Evolutionary conservation across 2,888 invertebrate species (phyloP), one percentile per base, ranked within the genome.

Genomic region (Schizotus pectinicornis): DNA sequence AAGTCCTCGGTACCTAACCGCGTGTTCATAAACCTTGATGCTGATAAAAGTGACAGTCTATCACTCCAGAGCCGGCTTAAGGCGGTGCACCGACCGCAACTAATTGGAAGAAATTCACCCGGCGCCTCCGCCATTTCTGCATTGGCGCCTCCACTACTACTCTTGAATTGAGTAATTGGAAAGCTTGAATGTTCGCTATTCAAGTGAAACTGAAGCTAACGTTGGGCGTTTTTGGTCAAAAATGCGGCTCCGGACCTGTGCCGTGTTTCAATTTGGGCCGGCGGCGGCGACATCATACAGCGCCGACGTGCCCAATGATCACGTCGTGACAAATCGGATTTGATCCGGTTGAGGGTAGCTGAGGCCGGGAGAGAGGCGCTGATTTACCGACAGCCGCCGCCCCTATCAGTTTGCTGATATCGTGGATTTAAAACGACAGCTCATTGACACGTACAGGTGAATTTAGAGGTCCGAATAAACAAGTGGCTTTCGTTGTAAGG

Each of bases 241-340:
- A 22, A 22, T 22, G 5, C n/a, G 22, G 22, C 14, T 51, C 43
- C 43, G 51, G 33, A 37, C 53, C 37, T 53, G 45, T 37, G 7
- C 38, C 31, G 32, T 30, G 50, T 56, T 56, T 56, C 56, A 56
- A 56, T 56, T 56, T 56, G 22, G 22, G 14, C 41, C 42, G 39
- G 43, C 36, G 47, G 39, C 39, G 37, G 38, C 33, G 47, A 41
- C 39, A 36, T 37, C 7, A 43, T 11, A 14, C 22, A 22, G 22
- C 22, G 43, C 12, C 33, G 43, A 43, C 31, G 11, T 33, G 49
- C 48, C 49, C 59, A 13, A 37, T 54, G 54, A 54, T 50, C 36
- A 51, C 51, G 59, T 55, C 43, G 30, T 54, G 55, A 59, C 55
- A 59, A 55, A 59, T 59, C 59, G 55, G 59, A 54, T 59, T 54